Evolutionary conservation across 2,113 vertebrate species (phyloP).

Genomic region (Apistogramma diplotaenia): DNA sequence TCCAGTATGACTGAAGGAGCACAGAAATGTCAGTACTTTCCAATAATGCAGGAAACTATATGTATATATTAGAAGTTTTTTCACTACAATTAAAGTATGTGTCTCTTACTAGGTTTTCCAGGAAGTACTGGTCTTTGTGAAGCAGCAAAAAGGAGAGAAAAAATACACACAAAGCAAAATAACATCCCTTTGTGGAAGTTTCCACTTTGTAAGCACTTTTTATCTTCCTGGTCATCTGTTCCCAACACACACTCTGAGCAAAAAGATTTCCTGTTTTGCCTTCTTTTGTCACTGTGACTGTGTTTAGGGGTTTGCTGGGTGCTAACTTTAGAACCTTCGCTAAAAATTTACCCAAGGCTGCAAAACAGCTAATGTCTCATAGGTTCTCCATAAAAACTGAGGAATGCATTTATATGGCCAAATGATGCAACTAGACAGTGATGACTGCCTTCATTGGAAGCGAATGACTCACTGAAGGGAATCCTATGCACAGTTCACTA

Average conservation of each 20-base stretch:
- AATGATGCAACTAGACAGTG: not conserved
- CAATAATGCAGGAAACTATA: slow-evolving; percentile 33
- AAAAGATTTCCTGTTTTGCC: slow-evolving; percentile 98
- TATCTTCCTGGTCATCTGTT: slow-evolving; percentile 97
- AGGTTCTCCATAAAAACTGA: not conserved
- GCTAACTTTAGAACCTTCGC: slow-evolving; percentile 86
- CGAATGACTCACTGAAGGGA: not conserved
- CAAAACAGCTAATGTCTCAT: not conserved
- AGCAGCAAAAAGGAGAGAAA: slow-evolving; percentile 65
- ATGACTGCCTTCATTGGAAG: not conserved
- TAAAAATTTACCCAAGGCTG: slow-evolving; percentile 7
- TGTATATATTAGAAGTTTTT: not conserved
- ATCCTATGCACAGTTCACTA: not conserved
- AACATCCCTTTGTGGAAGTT: slow-evolving; percentile 91
- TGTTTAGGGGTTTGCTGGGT: slow-evolving; percentile 71
- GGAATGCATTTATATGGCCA: not conserved
- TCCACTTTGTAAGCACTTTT: slow-evolving; percentile 89
- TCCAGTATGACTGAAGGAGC: slow-evolving; percentile 58
- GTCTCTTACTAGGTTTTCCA: slow-evolving; percentile 80
- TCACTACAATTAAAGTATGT: slow-evolving; percentile 30
- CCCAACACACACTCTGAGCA: slow-evolving; percentile 86
- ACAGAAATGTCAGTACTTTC: slow-evolving; percentile 30
- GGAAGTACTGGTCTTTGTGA: slow-evolving; percentile 77
- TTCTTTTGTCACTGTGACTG: slow-evolving; percentile 89
- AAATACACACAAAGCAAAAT: slow-evolving; percentile 79